Percentiles rank a stretch among this genome's conserved stretches.
phyloP scores from a whole-genome alignment of 2,797 vertebrate genomes.

The Rhinichthys osculus region DNA sequence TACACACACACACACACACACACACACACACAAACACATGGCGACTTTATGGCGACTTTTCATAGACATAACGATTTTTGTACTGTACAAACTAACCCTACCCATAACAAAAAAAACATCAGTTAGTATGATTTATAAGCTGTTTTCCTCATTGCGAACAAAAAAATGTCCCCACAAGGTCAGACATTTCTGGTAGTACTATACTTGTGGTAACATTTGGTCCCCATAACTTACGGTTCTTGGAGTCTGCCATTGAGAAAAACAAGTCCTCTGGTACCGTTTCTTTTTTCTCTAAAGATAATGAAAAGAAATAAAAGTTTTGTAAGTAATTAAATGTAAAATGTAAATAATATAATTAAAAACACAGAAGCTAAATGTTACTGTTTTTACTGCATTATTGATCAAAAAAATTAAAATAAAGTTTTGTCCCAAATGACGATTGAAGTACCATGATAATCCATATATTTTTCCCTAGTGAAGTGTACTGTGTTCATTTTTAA shows the following conservation, averaged over 20 bases:
- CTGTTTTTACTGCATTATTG: background rate
- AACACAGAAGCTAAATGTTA: background rate
- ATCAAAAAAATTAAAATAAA: background rate
- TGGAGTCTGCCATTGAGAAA: conserved; percentile 69
- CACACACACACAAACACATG: background rate
- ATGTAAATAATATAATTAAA: background rate
- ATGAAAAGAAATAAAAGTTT: conserved; percentile 19
- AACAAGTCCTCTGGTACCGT: conserved; percentile 69
- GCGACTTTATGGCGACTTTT: background rate
- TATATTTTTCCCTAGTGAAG: no score
- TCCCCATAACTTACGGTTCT: conserved; percentile 50
- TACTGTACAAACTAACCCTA: background rate
- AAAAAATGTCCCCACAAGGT: no score
- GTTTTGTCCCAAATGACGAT: no score
- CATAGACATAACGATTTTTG: background rate
- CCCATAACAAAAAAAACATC: background rate
- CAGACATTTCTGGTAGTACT: no score
- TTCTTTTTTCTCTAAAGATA: conserved; percentile 15
- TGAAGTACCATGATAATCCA: no score
- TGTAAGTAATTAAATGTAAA: background rate
- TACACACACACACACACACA: background rate
- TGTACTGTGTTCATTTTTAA: no score
- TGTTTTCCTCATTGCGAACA: no score
- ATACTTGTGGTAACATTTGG: no score
- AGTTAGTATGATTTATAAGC: no score